phyloP scores from a whole-genome alignment of 2,888 invertebrate genomes.

The Rotaria socialis region DNA sequence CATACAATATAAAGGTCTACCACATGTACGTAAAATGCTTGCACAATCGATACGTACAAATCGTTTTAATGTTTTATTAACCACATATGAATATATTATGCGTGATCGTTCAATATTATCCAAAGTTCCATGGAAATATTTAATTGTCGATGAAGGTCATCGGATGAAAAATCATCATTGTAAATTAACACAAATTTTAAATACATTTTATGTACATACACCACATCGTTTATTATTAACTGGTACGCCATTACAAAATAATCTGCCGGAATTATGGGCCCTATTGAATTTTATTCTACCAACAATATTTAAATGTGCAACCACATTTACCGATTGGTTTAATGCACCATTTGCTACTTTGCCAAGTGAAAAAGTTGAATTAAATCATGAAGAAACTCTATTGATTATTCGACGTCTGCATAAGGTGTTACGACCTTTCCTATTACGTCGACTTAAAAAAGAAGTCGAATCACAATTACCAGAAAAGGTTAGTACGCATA shows the following conservation, averaged over 20 bases:
- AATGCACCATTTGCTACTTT: conserved; percentile 95
- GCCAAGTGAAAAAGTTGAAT: conserved; percentile 88
- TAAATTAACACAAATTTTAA: conserved; percentile 90
- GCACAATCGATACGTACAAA: conserved; percentile 62
- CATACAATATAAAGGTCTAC: conserved; percentile 71
- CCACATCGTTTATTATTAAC: conserved; percentile 90
- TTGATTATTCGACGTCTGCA: conserved; percentile 98
- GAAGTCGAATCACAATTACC: conserved; percentile 98
- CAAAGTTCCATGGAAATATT: conserved; percentile 93
- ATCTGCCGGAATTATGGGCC: conserved; percentile 95
- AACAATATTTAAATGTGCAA: conserved; percentile 94
- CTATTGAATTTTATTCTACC: conserved; percentile 93
- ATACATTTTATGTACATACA: conserved; percentile 84
- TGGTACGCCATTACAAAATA: conserved; percentile 93
- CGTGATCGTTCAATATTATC: conserved; percentile 92
- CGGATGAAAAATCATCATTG: conserved; percentile 99
- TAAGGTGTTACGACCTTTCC: conserved; percentile 93
- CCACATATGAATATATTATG: conserved; percentile 98
- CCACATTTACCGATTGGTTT: conserved; percentile 99
- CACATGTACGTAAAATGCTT: conserved; percentile 63
- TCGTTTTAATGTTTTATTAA: conserved; percentile 96
- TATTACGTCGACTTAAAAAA: conserved; percentile 90
- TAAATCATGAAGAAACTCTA: conserved; percentile 99
- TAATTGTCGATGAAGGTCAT: conserved; percentile 99
- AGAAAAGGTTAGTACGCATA: conserved; percentile 68